These are phyloP conservation scores for Erethizon dorsatum DNA, from an alignment of 2,797 vertebrate species.

Conservation along the genomic window DNA sequence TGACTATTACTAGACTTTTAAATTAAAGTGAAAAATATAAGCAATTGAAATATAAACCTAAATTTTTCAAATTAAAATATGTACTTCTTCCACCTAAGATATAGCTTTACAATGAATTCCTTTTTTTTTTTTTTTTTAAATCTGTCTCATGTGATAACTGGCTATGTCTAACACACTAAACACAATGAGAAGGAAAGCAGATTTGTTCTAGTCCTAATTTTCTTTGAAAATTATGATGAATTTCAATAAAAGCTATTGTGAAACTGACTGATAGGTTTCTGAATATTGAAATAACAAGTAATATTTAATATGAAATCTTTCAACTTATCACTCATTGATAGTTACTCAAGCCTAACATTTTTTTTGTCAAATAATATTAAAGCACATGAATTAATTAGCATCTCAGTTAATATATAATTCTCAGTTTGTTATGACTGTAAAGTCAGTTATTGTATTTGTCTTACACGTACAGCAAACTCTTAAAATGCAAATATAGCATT, in stretches of 20 bases:
- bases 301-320: constrained; percentile 6
- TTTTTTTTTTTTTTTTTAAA: background rate
- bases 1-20: background rate
- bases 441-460: background rate
- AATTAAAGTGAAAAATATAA: background rate
- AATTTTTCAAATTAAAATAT: constrained; percentile 47
- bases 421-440: background rate
- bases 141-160: background rate
- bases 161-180: background rate
- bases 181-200: background rate
- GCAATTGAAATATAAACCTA: background rate
- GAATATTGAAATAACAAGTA: background rate
- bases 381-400: background rate
- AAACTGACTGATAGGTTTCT: background rate
- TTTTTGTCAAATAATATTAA: constrained; percentile 21
- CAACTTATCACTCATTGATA: background rate
- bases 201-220: background rate
- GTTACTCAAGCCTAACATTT: background rate
- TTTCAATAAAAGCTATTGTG: background rate
- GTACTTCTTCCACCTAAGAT: background rate
- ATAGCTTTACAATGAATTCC: background rate
- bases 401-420: background rate
- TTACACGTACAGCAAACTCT: background rate
- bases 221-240: constrained; percentile 18
- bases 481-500: background rate